Percentiles rank a stretch among this genome's conserved stretches.
These are phyloP conservation scores for Gallinago paraguaiae DNA, from an alignment of 2,113 vertebrate species.

Conservation along the genomic window DNA sequence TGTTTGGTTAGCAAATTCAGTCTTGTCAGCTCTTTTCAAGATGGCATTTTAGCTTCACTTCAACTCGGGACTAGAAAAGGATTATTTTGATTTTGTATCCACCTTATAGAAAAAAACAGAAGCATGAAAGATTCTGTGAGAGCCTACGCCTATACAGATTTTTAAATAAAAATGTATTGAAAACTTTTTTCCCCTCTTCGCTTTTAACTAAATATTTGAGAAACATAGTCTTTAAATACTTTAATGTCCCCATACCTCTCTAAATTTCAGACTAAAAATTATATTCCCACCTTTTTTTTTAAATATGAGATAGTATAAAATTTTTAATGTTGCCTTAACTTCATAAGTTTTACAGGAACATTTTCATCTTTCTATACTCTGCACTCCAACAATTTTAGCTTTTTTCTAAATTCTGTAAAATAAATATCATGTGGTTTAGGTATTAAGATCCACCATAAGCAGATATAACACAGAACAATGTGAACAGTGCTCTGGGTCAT, in stretches of 20 bases:
- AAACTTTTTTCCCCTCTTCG: background rate
- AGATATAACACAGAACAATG: background rate
- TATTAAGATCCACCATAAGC: background rate
- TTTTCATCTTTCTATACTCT: background rate
- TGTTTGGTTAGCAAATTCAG: background rate
- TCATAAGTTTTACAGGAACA: background rate
- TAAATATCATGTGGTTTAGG: background rate
- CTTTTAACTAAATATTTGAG: constrained; percentile 1
- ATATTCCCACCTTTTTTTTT: background rate
- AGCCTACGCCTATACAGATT: background rate
- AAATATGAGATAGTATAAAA: background rate
- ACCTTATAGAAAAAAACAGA: background rate
- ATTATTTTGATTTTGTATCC: background rate
- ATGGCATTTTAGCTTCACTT: background rate
- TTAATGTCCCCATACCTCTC: background rate
- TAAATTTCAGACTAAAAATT: background rate
- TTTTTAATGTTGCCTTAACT: background rate
- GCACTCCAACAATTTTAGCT: background rate
- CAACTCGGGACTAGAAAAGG: background rate
- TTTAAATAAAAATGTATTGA: background rate
- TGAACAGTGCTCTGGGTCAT: rapidly evolving
- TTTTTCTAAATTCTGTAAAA: background rate
- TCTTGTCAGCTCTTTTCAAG: background rate
- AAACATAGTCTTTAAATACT: background rate
- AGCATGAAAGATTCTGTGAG: background rate